Conservation (phyloP, 92 coral and sea anemone species). For the Muricea muricata region DNA sequence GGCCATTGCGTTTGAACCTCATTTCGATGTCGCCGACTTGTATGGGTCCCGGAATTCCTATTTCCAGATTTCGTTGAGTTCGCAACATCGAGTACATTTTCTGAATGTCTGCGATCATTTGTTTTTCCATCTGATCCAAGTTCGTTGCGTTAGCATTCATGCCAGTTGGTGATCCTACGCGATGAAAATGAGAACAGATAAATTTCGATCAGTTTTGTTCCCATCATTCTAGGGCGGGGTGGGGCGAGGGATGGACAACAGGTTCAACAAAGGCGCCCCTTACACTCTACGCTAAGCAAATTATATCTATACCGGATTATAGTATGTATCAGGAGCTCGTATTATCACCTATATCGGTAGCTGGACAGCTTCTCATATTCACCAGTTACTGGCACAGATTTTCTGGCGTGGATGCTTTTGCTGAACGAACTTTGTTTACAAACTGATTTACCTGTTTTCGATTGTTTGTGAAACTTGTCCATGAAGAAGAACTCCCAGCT, state of each 20-base stretch:
- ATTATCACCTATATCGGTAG: too few relatives aligned
- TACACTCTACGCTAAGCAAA: too few relatives aligned
- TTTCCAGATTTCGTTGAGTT: constrained; percentile 38
- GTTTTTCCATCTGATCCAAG: constrained; percentile 67
- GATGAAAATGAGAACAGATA: neutral
- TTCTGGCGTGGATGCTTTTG: too few relatives aligned
- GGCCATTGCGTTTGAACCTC: neutral
- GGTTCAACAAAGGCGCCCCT: too few relatives aligned
- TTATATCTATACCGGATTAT: too few relatives aligned
- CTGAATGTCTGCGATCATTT: constrained; percentile 70
- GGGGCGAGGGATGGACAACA: too few relatives aligned
- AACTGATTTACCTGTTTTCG: neutral
- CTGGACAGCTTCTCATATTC: too few relatives aligned
- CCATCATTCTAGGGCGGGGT: too few relatives aligned
- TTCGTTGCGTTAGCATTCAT: neutral
- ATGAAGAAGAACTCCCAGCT: constrained; percentile 50
- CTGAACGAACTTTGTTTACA: too few relatives aligned
- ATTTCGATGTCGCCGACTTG: neutral
- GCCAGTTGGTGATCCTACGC: neutral
- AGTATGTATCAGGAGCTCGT: too few relatives aligned
- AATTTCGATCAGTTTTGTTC: too few relatives aligned
- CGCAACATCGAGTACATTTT: constrained; percentile 65
- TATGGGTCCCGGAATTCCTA: constrained; percentile 8
- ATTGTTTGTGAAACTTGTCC: neutral
- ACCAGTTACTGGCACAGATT: too few relatives aligned